Evolutionary conservation across 2,113 vertebrate genomes (phyloP), one percentile per base, ranked within the genome.

Genomic region (Eidolon helvum): DNA sequence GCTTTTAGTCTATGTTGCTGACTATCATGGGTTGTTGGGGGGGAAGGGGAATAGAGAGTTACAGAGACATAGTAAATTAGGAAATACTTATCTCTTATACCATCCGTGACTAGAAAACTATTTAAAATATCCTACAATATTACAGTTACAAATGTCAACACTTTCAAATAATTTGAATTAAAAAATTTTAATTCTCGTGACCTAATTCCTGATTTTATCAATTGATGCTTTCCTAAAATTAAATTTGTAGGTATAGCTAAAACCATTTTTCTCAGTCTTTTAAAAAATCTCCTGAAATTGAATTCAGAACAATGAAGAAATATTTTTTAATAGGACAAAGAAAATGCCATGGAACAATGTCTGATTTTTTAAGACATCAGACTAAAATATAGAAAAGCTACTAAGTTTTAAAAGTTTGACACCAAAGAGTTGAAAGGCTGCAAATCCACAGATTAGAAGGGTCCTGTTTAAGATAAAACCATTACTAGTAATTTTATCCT

Each of bases 271-370:
- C n/a, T 75, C 30, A 26, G 16, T 84, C 10, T 86, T 38, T 83
- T 72, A 93, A 89, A 93, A 89, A 57, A 63, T 83, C 92, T 71
- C 33, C 72, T 90, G 18, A 91, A 96, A 97, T 6, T 59, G 26
- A 94, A 92, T 72, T 24, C 63, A 95, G 9, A 74, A 91, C 16
- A 66, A 65, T 33, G 7, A 10, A 33, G 65, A 78, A 59, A 75
- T 16, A n/a, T 48, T 86, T 65, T 83, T 82, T 72, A 63, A 59
- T 12, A 61, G 7, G 35, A 55, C 16, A 45, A 4, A 85, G 40
- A 96, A 55, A 50, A 72, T 80, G 40, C 1, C 4, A 10, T 7
- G 18, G 10, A 94, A 63, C 18, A 87, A n/a, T 4, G 28, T 19
- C 68, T 50, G 77, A 78, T 7, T n/a, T 80, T 87, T 74, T 43